Percentiles rank a stretch among this genome's conserved stretches.
These are phyloP conservation scores for Patella caerulea DNA, from an alignment of 2,888 invertebrate genomes.

Conservation along the genomic window DNA sequence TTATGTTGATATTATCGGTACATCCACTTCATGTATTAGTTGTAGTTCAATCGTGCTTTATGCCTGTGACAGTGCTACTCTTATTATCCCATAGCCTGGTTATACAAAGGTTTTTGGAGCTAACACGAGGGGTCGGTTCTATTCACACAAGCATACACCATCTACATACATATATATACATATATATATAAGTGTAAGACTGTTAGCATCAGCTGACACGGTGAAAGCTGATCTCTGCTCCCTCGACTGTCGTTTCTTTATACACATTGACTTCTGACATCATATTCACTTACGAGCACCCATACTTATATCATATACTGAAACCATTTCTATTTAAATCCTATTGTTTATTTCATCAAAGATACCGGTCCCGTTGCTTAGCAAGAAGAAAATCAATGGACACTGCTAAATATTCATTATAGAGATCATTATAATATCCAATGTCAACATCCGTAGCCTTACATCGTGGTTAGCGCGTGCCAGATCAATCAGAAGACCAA, in stretches of 20 bases:
- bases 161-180: too few relatives aligned
- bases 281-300: neutral
- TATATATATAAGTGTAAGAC: too few relatives aligned
- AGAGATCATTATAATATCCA: constrained; percentile 7
- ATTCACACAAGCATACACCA: too few relatives aligned
- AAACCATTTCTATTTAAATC: neutral
- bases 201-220: constrained; percentile 2
- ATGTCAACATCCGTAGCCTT: constrained; percentile 1
- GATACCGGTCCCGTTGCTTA: neutral
- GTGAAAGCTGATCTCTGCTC: constrained; percentile 10
- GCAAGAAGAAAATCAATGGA: constrained; percentile 6
- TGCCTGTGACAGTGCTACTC: too few relatives aligned
- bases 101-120: too few relatives aligned
- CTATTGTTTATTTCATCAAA: constrained; percentile 3
- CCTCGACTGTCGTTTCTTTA: constrained; percentile 8
- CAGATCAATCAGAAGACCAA: neutral
- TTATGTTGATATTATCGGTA: too few relatives aligned
- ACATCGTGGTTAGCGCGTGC: constrained; percentile 5
- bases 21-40: too few relatives aligned
- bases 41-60: too few relatives aligned
- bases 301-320: neutral
- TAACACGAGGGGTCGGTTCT: too few relatives aligned
- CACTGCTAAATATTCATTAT: constrained; percentile 2
- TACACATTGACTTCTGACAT: neutral
- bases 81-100: too few relatives aligned